Evolutionary conservation across 2,888 invertebrate species (phyloP), one percentile per base, ranked within the genome.

Genomic region (Lomographa bimaculata): DNA sequence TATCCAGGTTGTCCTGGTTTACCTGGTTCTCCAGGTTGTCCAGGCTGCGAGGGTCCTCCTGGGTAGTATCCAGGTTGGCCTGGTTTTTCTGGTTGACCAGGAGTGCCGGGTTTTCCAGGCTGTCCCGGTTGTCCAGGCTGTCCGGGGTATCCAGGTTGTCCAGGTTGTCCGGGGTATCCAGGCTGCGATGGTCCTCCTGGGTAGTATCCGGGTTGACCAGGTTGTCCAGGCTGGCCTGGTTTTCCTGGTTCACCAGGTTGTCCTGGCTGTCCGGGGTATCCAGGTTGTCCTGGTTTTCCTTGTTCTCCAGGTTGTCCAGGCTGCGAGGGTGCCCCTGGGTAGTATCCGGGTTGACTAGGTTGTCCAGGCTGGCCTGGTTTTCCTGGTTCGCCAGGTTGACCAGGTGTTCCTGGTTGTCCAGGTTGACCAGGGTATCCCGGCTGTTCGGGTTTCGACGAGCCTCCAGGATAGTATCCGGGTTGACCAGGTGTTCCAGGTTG

Each of bases 121-220:
- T 34, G 33, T 7, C 54, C 48, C 0, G 62, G 58, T 0, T 50
- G 26, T 0, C 57, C 55, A 5, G 59, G 53, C 7, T 49, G 30
- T 19, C 60, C 60, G 5, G 69, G 61, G 1, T 53, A 29, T 1
- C 60, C 58, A 6, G 60, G 54, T n/a, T 47, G 18, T 28, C 64
- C 61, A 6, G 70, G 64, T 5, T 35, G 20, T 19, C 19, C 59
- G 30, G 50, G 64, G 16, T 49, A 34, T 5, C 46, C 47, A 7
- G 46, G 49, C 0, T 18, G 7, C n/a, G n/a, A n/a, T n/a, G n/a
- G n/a, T n/a, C n/a, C n/a, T n/a, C n/a, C n/a, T n/a, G n/a, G n/a
- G n/a, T n/a, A n/a, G 3, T 7, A 5, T 19, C 35, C 35, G 1
- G 21, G 34, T 2, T 6, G 19, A 7, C 8, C 20, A n/a, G 52